Evolutionary conservation across 2,113 vertebrate species (phyloP), one percentile per base, ranked within the genome.

Genomic region (Paracanthobrama guichenoti): DNA sequence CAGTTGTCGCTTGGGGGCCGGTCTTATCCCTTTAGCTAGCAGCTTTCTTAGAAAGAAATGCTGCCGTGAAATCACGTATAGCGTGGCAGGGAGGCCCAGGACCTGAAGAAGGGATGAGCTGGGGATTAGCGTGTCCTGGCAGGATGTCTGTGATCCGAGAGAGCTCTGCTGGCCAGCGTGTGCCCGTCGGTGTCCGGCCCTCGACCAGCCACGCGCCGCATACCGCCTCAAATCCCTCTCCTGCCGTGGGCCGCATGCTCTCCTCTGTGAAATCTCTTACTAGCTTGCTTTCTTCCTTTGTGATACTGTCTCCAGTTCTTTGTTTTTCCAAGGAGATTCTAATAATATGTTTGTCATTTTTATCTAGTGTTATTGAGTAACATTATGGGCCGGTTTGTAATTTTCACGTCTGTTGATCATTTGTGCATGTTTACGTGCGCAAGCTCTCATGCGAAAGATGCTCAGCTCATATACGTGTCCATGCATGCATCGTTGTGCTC

Each of bases 11-110:
- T 84, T 57, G 60, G 77, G 46, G 53, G 28, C 28, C 71, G 26
- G 81, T 64, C 64, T 88, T 76, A 86, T 84, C 87, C 81, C 84
- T 88, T 84, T 82, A 88, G 87, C 84, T 60, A 12, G 62, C 55
- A 67, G 83, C 50, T 74, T 93, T 93, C 93, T 91, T 89, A 91
- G 89, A 91, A 85, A 85, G 87, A 89, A 92, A 90, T 84, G 89
- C 82, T 62, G 64, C 87, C 90, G 88, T 94, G 93, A 94, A 94
- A 94, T 93, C 92, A 91, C 84, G 89, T 92, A 92, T 92, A 92
- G 93, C 89, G 79, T 91, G 87, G 92, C 90, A 44, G 90, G 89
- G 90, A 89, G 90, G 88, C 91, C 91, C 89, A 87, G 85, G 48
- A 42, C 73, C 73, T 66, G 64, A 67, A 92, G 90, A 89, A 39